phyloP scores from a whole-genome alignment of 2,888 invertebrate genomes.

The Eutolmus rufibarbis region DNA sequence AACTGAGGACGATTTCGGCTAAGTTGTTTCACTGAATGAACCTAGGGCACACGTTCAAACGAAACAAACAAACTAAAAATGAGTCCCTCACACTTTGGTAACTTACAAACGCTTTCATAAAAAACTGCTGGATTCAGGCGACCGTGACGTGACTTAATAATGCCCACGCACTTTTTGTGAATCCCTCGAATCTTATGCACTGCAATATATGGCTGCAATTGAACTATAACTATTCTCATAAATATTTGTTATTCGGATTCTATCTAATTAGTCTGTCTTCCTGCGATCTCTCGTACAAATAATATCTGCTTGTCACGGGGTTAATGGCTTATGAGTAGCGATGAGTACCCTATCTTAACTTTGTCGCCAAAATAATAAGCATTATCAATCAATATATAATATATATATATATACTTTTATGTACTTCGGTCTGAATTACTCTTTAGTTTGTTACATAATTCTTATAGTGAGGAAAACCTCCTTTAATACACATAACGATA shows the following conservation, averaged over 20 bases:
- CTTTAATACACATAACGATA: constrained; percentile 31
- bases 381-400: not conserved
- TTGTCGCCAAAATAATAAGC: constrained; percentile 16
- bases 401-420: not conserved
- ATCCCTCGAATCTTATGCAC: not conserved
- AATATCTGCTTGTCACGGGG: constrained; percentile 10
- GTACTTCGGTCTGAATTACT: constrained; percentile 9
- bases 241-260: constrained; percentile 21
- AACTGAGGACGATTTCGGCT: constrained; percentile 14
- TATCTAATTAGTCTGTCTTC: constrained; percentile 36
- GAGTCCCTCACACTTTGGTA: constrained; percentile 2
- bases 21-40: not conserved
- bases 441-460: constrained; percentile 28
- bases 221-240: constrained; percentile 7
- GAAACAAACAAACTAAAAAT: not conserved
- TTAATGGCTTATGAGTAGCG: constrained; percentile 15
- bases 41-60: constrained; percentile 7
- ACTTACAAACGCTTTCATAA: constrained; percentile 2
- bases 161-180: not conserved
- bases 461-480: constrained; percentile 25
- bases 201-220: not conserved
- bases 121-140: not conserved
- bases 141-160: not conserved
- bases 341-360: constrained; percentile 10
- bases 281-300: not conserved